phyloP scores from a whole-genome alignment of 2,888 invertebrate genomes.

The Ennomos fuscantarius region DNA sequence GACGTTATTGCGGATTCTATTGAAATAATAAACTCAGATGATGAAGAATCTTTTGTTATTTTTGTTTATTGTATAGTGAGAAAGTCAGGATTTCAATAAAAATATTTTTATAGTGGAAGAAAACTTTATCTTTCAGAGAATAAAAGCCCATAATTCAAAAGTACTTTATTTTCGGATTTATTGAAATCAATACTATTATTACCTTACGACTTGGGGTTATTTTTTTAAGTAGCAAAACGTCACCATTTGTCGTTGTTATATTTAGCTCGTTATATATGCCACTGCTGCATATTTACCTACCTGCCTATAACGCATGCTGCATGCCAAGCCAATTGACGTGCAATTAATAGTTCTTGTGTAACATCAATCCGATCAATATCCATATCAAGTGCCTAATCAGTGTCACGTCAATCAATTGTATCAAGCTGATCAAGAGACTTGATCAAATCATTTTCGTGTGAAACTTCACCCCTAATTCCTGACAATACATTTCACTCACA shows the following conservation, averaged over 20 bases:
- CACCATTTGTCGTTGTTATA: no score
- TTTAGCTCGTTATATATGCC: no score
- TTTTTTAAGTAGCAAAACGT: no score
- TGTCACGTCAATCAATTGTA: conserved; percentile 30
- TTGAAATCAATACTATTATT: no score
- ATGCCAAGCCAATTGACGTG: no score
- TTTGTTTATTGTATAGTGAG: conserved; percentile 13
- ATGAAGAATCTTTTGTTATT: conserved; percentile 28
- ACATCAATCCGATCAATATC: conserved; percentile 10
- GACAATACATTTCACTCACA: conserved; percentile 29
- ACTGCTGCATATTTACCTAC: no score
- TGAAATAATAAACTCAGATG: conserved; percentile 26
- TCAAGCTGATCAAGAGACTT: conserved; percentile 10
- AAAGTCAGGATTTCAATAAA: background rate
- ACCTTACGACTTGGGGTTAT: no score
- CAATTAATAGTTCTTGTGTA: no score
- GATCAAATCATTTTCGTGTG: conserved; percentile 41
- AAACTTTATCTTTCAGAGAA: background rate
- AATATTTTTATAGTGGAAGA: conserved; percentile 4
- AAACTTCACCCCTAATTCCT: conserved; percentile 43
- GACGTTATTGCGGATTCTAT: conserved; percentile 42
- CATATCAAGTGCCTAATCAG: conserved; percentile 20
- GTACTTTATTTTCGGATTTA: no score
- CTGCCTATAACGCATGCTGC: no score
- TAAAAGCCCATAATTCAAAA: no score